Percentiles rank a stretch among this genome's conserved stretches.
Evolutionary conservation across 2,113 vertebrate species (phyloP).

Genomic region (Elaphurus davidianus): DNA sequence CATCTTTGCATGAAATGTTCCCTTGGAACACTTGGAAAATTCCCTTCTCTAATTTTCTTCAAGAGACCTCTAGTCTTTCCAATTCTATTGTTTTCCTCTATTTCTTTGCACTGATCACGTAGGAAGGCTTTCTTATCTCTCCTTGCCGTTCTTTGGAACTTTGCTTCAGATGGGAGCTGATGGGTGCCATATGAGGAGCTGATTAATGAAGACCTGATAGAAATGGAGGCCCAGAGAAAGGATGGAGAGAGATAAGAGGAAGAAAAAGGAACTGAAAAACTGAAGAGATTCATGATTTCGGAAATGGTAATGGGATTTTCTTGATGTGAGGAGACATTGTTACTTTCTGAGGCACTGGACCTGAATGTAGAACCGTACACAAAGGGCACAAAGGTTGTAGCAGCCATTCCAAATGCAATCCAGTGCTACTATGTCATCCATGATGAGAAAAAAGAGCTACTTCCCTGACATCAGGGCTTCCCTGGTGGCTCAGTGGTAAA

Average conservation of each 20-base stretch:
- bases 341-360: background rate
- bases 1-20: background rate
- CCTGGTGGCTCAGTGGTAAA: background rate
- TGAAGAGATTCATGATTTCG: background rate
- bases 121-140: background rate
- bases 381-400: background rate
- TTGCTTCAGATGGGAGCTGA: background rate
- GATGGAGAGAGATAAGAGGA: background rate
- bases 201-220: background rate
- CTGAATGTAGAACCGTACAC: background rate
- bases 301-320: background rate
- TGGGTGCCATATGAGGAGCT: background rate
- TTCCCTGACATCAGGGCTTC: background rate
- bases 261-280: background rate
- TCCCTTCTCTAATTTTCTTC: background rate
- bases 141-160: background rate
- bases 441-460: background rate
- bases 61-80: background rate
- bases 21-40: background rate
- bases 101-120: background rate
- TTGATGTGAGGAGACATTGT: background rate
- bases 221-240: background rate
- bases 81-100: background rate
- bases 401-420: background rate
- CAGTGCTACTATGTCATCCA: background rate